phyloP scores from a whole-genome alignment of 2,888 invertebrate species.

The Strigamia crassipes region DNA sequence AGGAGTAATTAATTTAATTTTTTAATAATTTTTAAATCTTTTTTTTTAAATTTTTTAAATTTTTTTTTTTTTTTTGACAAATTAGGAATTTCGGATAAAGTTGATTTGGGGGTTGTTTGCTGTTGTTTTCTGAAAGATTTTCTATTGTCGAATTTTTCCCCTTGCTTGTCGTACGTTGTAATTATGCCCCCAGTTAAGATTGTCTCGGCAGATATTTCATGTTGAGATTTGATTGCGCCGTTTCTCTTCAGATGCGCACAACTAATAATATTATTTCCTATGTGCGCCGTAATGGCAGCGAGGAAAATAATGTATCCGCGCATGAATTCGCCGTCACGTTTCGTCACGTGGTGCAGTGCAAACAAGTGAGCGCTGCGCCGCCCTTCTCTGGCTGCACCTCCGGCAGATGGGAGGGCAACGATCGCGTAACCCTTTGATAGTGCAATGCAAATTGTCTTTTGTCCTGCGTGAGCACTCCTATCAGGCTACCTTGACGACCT shows the following conservation, averaged over 20 bases:
- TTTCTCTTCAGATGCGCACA: conserved; percentile 40
- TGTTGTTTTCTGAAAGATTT: neutral
- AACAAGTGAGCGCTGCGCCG: conserved; percentile 46
- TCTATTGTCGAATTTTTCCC: neutral
- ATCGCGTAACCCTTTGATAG: conserved; percentile 23
- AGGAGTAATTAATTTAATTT: neutral
- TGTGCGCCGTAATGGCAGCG: conserved; percentile 47
- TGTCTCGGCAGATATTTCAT: conserved; percentile 37
- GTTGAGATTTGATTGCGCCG: conserved; percentile 40
- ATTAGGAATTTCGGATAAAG: neutral
- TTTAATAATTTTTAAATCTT: no score
- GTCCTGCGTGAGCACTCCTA: conserved; percentile 37
- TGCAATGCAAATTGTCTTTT: conserved; percentile 44
- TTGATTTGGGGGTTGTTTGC: neutral
- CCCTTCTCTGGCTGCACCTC: conserved; percentile 39
- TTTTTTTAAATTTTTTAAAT: neutral
- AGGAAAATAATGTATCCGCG: conserved; percentile 48
- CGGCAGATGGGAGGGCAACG: conserved; percentile 37
- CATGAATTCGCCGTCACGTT: conserved; percentile 46
- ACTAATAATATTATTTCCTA: conserved; percentile 46
- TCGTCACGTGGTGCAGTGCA: conserved; percentile 48
- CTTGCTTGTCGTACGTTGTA: conserved; percentile 6
- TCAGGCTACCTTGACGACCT: conserved; percentile 35
- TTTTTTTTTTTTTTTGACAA: neutral
- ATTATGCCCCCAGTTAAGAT: conserved; percentile 34